Evolutionary conservation across 1,140 invertebrate species (phyloP).

Genomic region (Proctacanthus coquilletti): DNA sequence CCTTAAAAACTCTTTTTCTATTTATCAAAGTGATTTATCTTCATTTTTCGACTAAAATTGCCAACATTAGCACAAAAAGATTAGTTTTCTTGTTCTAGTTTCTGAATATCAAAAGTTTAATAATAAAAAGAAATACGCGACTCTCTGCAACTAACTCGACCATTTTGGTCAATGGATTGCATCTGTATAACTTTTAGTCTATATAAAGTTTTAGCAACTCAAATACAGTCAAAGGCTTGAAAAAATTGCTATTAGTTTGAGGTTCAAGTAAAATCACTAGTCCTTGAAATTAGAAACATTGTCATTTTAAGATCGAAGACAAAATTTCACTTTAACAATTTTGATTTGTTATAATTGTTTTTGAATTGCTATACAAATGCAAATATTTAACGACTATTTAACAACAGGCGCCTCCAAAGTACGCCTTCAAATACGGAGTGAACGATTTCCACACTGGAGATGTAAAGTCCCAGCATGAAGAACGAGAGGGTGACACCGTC

Average conservation of each 20-base stretch:
- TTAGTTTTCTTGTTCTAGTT: too few species aligned
- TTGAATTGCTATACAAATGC: neutral
- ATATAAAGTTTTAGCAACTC: too few species aligned
- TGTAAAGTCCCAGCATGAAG: constrained; percentile 36
- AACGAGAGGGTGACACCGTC: constrained; percentile 35
- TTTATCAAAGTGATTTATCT: too few species aligned
- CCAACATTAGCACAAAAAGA: too few species aligned
- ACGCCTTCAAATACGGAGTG: constrained; percentile 37
- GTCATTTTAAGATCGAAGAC: neutral
- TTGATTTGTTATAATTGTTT: neutral
- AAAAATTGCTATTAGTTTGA: constrained; percentile 18
- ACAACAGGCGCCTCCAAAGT: constrained; percentile 31
- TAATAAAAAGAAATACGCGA: too few species aligned
- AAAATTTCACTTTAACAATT: neutral
- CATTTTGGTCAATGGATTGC: too few species aligned
- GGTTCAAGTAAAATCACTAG: neutral
- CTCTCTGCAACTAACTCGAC: too few species aligned
- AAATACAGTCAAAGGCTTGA: neutral
- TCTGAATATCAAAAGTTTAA: too few species aligned
- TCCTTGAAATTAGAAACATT: neutral
- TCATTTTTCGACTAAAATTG: too few species aligned
- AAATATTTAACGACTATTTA: constrained; percentile 4
- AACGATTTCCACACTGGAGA: constrained; percentile 37
- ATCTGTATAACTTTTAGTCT: too few species aligned
- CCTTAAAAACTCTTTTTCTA: too few species aligned